Percentiles rank a stretch among this genome's conserved stretches.
Evolutionary conservation across 2,888 invertebrate genomes (phyloP).

Genomic region (Cerceris rybyensis): DNA sequence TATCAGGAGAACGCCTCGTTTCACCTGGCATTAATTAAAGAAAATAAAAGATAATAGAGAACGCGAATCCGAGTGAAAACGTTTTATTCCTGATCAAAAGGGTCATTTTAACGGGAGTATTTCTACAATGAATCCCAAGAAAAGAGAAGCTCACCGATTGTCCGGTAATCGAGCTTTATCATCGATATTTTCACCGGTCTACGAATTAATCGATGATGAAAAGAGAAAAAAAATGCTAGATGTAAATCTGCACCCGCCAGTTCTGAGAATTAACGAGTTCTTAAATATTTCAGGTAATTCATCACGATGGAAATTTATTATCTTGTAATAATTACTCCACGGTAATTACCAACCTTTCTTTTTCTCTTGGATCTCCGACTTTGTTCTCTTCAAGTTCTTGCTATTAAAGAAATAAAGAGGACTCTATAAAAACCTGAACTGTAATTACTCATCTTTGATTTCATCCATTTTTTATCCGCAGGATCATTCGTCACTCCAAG

Average conservation of each 20-base stretch:
- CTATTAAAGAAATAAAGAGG: background rate
- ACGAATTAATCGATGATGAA: conserved; percentile 1
- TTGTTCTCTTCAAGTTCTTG: background rate
- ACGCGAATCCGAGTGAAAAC: conserved; percentile 5
- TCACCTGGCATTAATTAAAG: conserved; percentile 32
- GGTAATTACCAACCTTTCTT: conserved; percentile 5
- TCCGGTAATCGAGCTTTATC: background rate
- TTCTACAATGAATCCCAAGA: background rate
- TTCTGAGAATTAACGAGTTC: background rate
- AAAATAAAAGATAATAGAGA: conserved; percentile 34
- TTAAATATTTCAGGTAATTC: background rate
- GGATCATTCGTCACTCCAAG: too few species aligned
- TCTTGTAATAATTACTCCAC: conserved; percentile 6
- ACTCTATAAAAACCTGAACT: too few species aligned
- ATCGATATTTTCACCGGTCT: conserved; percentile 5
- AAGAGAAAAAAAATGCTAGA: background rate
- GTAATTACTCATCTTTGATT: too few species aligned
- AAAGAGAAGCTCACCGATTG: conserved; percentile 5
- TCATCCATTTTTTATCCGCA: too few species aligned
- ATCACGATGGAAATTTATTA: conserved; percentile 3
- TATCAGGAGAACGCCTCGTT: conserved; percentile 11
- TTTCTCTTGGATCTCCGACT: background rate
- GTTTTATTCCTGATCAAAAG: conserved; percentile 13
- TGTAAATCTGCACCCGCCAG: background rate
- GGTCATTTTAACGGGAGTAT: conserved; percentile 11